phyloP scores from a whole-genome alignment of 2,888 invertebrate genomes.

The Meghimatium bilineatum region DNA sequence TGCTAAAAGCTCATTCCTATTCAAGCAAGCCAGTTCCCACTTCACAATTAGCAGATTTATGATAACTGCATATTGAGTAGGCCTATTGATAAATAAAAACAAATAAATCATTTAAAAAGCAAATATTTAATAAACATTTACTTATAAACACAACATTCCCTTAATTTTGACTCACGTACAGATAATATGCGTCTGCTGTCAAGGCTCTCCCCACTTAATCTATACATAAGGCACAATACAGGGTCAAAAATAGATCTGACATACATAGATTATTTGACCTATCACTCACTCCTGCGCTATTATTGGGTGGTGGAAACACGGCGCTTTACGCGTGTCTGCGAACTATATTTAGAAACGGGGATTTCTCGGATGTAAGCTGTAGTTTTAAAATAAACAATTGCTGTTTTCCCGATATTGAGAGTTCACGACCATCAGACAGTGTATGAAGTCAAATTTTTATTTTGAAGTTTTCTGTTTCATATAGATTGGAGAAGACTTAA shows the following conservation, averaged over 20 bases:
- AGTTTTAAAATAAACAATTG: conserved; percentile 5
- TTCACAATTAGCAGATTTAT: no score
- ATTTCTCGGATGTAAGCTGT: conserved; percentile 27
- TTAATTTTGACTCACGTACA: background rate
- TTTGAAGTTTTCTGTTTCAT: background rate
- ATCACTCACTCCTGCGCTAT: conserved; percentile 23
- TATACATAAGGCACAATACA: background rate
- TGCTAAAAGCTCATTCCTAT: no score
- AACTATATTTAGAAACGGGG: conserved; percentile 23
- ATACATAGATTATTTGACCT: conserved; percentile 37
- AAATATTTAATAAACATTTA: no score
- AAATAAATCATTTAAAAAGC: no score
- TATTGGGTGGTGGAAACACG: conserved; percentile 9
- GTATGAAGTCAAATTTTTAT: background rate
- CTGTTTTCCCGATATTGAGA: conserved; percentile 6
- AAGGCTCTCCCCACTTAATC: background rate
- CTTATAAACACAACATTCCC: background rate
- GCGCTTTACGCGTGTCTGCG: background rate
- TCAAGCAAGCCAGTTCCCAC: no score
- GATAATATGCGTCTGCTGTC: background rate
- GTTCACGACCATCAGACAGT: background rate
- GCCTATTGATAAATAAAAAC: no score
- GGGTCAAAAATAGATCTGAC: conserved; percentile 39
- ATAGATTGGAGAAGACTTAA: background rate
- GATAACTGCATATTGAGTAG: no score